Percentiles rank a stretch among this genome's conserved stretches.
Evolutionary conservation across 2,888 invertebrate genomes (phyloP).

Genomic region (Meliscaeva auricollis): DNA sequence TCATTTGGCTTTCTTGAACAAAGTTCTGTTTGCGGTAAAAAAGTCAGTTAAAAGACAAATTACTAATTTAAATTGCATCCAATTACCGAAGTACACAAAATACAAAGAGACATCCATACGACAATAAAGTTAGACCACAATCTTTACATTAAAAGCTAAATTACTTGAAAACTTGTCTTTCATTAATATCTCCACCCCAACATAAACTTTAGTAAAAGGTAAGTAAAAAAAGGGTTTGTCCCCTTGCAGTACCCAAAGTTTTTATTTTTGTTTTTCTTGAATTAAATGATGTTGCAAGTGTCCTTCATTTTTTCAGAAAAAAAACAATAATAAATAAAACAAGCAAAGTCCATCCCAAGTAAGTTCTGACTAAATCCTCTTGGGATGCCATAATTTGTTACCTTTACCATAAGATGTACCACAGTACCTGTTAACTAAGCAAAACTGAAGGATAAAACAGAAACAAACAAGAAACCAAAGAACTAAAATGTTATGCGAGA

Average conservation of each 20-base stretch:
- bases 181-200: neutral
- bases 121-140: neutral
- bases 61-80: neutral
- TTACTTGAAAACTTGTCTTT: neutral
- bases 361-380: constrained; percentile 9
- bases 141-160: neutral
- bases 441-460: neutral
- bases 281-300: constrained; percentile 6
- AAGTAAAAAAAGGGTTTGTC: too few species aligned
- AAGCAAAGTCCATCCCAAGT: neutral
- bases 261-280: neutral
- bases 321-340: neutral
- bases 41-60: neutral
- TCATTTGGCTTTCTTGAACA: neutral
- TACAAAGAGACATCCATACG: neutral
- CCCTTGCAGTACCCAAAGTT: too few species aligned
- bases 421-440: constrained; percentile 1
- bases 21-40: neutral
- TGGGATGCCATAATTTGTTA: constrained; percentile 36
- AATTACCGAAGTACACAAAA: neutral
- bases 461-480: constrained; percentile 1
- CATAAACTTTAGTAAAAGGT: neutral
- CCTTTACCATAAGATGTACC: constrained; percentile 1
- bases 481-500: too few species aligned
- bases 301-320: neutral